phyloP scores from a whole-genome alignment of 2,113 vertebrate species.

The Ramphastos sulfuratus region DNA sequence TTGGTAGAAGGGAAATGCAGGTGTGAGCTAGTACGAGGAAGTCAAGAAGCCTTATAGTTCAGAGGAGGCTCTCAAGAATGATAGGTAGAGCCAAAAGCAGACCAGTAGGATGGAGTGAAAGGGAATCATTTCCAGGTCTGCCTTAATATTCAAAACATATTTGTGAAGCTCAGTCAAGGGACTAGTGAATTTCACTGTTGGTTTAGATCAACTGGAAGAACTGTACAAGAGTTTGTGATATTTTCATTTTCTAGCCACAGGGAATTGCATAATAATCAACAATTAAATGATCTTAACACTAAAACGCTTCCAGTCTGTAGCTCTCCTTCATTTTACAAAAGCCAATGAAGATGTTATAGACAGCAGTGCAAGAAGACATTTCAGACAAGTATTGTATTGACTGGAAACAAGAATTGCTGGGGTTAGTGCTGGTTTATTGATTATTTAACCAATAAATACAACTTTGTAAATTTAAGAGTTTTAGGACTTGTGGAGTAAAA shows the following conservation, averaged over 20 bases:
- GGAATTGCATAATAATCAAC: not conserved
- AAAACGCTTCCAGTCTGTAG: not conserved
- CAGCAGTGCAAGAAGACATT: not conserved
- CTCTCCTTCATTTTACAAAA: not conserved
- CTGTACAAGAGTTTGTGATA: not conserved
- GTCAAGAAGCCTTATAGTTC: not conserved
- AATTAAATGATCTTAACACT: not conserved
- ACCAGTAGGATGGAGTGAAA: accelerated
- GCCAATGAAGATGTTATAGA: not conserved
- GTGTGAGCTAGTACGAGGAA: no score
- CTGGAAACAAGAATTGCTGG: not conserved
- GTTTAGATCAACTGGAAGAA: not conserved
- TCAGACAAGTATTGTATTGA: not conserved
- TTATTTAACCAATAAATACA: not conserved
- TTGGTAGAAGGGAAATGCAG: no score
- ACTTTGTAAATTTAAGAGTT: not conserved
- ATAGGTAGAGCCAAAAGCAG: not conserved
- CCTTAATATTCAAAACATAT: not conserved
- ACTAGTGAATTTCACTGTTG: not conserved
- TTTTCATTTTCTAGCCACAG: not conserved
- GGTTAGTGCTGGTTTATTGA: not conserved
- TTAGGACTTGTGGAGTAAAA: not conserved
- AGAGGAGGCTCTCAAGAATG: not conserved
- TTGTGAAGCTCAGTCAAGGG: not conserved
- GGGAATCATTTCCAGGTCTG: not conserved